A percentile compares a stretch with the other conserved stretches of the same genome.
Conservation (phyloP, 2,888 invertebrate genomes). For the Trichogramma evanescens region DNA sequence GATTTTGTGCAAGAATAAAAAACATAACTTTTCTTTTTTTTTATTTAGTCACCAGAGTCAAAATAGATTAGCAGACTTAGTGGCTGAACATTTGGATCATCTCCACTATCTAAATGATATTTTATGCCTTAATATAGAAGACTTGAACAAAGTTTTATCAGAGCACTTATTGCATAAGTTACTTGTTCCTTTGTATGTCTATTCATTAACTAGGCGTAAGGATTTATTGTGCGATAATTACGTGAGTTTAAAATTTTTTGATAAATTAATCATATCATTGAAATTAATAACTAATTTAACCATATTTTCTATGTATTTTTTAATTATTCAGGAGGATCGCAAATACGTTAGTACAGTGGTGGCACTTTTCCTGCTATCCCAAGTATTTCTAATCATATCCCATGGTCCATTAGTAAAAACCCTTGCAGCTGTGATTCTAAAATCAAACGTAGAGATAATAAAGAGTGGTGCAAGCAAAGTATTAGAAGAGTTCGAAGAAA, state of each 20-base stretch:
- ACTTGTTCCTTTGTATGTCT: slow-evolving; percentile 87
- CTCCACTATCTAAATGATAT: slow-evolving; percentile 97
- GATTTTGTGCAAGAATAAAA: slow-evolving; percentile 20
- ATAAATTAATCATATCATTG: background rate
- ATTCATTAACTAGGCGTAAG: slow-evolving; percentile 62
- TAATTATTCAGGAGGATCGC: slow-evolving; percentile 35
- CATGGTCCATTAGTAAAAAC: slow-evolving; percentile 86
- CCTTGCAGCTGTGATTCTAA: slow-evolving; percentile 82
- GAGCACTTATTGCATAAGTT: slow-evolving; percentile 90
- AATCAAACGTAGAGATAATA: slow-evolving; percentile 69
- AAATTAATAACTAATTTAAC: background rate
- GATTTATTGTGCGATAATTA: slow-evolving; percentile 36
- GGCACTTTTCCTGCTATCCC: slow-evolving; percentile 81
- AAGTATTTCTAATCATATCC: slow-evolving; percentile 90
- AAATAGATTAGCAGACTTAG: slow-evolving; percentile 83
- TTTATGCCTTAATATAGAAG: slow-evolving; percentile 81
- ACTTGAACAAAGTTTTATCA: slow-evolving; percentile 86
- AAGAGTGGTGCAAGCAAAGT: slow-evolving; percentile 64
- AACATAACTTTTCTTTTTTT: slow-evolving; percentile 13
- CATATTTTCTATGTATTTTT: background rate
- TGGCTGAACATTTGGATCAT: slow-evolving; percentile 95
- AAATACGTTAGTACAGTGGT: slow-evolving; percentile 70
- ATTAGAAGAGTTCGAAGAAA: slow-evolving; percentile 58
- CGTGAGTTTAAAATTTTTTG: slow-evolving; percentile 36
- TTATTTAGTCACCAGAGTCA: slow-evolving; percentile 77